Conservation (phyloP, 1,140 invertebrate species). For the Triops cancriformis region DNA sequence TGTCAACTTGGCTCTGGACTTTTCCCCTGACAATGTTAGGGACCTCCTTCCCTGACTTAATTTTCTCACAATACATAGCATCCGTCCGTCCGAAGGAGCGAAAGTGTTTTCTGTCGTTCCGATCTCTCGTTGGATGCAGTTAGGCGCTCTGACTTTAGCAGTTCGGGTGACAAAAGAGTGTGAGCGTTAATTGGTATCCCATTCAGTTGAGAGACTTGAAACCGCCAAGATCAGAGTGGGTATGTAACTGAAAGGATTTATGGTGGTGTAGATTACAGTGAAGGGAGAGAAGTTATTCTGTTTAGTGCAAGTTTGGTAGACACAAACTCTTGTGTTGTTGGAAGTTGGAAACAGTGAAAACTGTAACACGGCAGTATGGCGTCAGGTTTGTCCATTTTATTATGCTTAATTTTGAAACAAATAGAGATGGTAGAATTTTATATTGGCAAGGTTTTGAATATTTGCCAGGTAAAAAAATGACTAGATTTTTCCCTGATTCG, state of each 20-base stretch:
- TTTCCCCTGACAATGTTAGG: neutral
- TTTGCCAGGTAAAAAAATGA: neutral
- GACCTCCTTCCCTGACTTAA: neutral
- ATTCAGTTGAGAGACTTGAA: neutral
- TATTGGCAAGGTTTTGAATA: neutral
- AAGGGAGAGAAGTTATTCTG: neutral
- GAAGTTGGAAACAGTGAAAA: neutral
- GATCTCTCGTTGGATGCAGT: neutral
- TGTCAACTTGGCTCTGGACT: neutral
- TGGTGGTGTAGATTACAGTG: no score
- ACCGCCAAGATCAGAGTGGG: neutral
- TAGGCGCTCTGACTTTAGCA: neutral
- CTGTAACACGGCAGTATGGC: neutral
- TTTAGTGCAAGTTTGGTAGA: neutral
- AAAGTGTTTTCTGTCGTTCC: neutral
- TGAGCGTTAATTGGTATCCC: neutral
- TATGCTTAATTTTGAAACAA: neutral
- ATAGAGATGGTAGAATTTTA: neutral
- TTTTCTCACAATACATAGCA: constrained; percentile 6
- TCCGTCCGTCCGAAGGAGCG: neutral
- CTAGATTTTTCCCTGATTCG: neutral
- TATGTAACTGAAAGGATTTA: no score
- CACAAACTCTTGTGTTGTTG: neutral
- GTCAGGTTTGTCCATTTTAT: neutral
- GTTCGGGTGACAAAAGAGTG: neutral